These are phyloP conservation scores for Dysidea cf. avara DNA, from an alignment of 37 sponge, comb jelly and placozoan species.

Conservation along the genomic window DNA sequence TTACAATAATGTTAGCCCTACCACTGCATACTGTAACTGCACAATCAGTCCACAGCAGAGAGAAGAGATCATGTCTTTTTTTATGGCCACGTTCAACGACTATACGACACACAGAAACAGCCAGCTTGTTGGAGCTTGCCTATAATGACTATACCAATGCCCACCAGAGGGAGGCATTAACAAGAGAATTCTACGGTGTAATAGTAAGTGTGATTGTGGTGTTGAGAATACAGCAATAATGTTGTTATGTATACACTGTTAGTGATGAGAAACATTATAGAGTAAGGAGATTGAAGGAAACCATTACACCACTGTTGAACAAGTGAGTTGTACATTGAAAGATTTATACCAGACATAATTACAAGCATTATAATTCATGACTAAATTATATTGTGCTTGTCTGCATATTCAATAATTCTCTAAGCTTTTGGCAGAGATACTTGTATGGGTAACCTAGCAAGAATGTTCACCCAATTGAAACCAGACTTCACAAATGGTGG, in stretches of 20 bases:
- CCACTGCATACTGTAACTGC: neutral
- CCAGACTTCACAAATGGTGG: too few relatives aligned
- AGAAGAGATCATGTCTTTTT: slow-evolving; percentile 44
- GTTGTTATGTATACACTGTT: too few relatives aligned
- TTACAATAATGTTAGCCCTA: neutral
- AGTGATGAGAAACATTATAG: too few relatives aligned
- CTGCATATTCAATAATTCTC: too few relatives aligned
- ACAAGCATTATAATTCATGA: too few relatives aligned
- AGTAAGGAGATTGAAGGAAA: slow-evolving; percentile 29
- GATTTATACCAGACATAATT: too few relatives aligned
- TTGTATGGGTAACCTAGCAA: too few relatives aligned
- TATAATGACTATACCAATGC: slow-evolving; percentile 91
- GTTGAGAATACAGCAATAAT: too few relatives aligned
- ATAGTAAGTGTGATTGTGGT: too few relatives aligned
- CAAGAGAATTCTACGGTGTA: slow-evolving; percentile 79
- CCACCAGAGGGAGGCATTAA: slow-evolving; percentile 65
- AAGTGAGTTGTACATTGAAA: slow-evolving; percentile 39
- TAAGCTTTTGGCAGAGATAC: too few relatives aligned
- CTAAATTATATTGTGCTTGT: too few relatives aligned
- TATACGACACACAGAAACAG: slow-evolving; percentile 83
- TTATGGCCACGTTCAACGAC: slow-evolving; percentile 56
- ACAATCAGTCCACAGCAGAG: slow-evolving; percentile 50
- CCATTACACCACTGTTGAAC: slow-evolving; percentile 51
- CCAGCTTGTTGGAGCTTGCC: slow-evolving; percentile 79
- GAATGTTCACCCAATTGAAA: too few relatives aligned